Conservation (phyloP, 2,797 vertebrate species). For the Esox masquinongy region DNA sequence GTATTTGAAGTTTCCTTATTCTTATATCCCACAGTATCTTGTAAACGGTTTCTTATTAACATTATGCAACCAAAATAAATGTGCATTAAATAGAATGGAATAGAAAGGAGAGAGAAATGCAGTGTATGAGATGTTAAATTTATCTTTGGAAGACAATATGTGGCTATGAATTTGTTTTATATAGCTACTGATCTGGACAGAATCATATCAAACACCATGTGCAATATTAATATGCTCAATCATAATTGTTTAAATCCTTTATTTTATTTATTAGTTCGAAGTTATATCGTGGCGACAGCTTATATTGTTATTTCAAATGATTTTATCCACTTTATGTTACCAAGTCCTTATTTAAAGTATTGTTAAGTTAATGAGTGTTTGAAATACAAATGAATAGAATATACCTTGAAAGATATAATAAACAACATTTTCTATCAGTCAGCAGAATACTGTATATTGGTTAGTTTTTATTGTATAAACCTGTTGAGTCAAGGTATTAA, state of each 20-base stretch:
- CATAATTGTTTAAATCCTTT: slow-evolving; percentile 70
- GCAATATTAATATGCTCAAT: slow-evolving; percentile 78
- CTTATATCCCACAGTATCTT: slow-evolving; percentile 78
- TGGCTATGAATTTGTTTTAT: slow-evolving; percentile 52
- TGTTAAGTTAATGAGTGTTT: slow-evolving; percentile 83
- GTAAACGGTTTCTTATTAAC: slow-evolving; percentile 78
- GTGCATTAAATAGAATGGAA: slow-evolving; percentile 73
- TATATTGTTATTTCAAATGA: slow-evolving; percentile 23
- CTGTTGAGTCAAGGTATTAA: slow-evolving; percentile 78
- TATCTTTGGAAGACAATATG: slow-evolving; percentile 19
- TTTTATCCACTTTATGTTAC: slow-evolving; percentile 67
- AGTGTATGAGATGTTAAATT: not conserved
- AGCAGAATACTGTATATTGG: slow-evolving; percentile 78
- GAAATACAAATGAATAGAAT: slow-evolving; percentile 79
- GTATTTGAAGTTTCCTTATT: slow-evolving; percentile 71
- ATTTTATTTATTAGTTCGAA: slow-evolving; percentile 73
- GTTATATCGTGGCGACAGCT: slow-evolving; percentile 68
- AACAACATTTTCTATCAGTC: slow-evolving; percentile 80
- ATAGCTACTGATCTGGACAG: slow-evolving; percentile 56
- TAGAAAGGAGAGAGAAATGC: slow-evolving; percentile 9
- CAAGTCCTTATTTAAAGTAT: slow-evolving; percentile 76
- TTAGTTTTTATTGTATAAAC: slow-evolving; percentile 79
- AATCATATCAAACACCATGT: slow-evolving; percentile 73
- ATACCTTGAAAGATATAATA: slow-evolving; percentile 83
- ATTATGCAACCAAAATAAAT: slow-evolving; percentile 88